These are phyloP conservation scores for Ophion slaviceki DNA, from an alignment of 2,888 invertebrate genomes.

Conservation along the genomic window DNA sequence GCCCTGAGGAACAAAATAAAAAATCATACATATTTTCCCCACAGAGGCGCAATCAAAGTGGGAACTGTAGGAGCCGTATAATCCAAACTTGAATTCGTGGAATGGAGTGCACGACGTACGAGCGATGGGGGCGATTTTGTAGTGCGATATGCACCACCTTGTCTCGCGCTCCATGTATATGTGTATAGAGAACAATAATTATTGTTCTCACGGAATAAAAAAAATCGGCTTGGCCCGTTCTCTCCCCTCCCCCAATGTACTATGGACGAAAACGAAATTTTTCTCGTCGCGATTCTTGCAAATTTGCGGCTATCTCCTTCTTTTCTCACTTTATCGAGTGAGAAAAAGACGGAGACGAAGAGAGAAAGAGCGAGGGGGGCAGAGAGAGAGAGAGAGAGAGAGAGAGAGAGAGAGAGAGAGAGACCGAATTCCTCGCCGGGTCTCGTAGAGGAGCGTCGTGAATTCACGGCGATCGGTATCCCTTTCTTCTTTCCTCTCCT, in stretches of 20 bases:
- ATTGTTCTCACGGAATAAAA: constrained; percentile 64
- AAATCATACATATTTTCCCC: neutral
- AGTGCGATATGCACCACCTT: constrained; percentile 55
- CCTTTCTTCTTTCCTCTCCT: constrained; percentile 59
- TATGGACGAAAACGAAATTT: constrained; percentile 51
- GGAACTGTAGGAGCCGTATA: constrained; percentile 10
- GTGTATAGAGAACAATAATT: constrained; percentile 66
- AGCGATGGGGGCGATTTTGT: constrained; percentile 56
- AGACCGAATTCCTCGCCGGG: constrained; percentile 68
- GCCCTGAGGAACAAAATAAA: neutral
- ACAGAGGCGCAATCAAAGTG: constrained; percentile 33
- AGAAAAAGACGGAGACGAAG: constrained; percentile 16
- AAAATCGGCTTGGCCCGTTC: constrained; percentile 35
- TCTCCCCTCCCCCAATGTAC: neutral
- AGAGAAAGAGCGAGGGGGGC: constrained; percentile 26
- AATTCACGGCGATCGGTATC: constrained; percentile 62
- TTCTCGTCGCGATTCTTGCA: constrained; percentile 61
- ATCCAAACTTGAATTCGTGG: constrained; percentile 49
- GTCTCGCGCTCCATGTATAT: neutral
- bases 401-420: constrained; percentile 47
- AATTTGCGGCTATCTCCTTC: constrained; percentile 29
- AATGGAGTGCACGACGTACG: constrained; percentile 46
- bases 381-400: constrained; percentile 38
- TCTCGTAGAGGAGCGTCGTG: constrained; percentile 58
- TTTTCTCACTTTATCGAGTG: constrained; percentile 37